Conservation (phyloP, 2,888 invertebrate species). For the Strigamia crassipes region DNA sequence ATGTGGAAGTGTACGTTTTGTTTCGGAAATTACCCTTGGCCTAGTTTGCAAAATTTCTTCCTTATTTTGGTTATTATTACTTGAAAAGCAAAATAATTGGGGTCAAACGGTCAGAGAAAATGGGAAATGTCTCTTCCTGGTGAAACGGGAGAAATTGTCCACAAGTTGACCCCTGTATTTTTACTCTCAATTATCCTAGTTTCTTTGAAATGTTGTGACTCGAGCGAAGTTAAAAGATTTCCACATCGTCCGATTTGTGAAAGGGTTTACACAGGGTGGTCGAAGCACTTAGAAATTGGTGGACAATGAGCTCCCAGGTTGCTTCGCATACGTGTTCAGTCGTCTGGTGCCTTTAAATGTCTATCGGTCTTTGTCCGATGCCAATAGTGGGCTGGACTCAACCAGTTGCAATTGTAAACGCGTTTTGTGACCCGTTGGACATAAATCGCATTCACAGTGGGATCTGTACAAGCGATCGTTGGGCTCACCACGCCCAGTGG, state of each 20-base stretch:
- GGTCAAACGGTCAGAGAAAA: background rate
- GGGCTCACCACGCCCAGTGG: background rate
- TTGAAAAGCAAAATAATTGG: background rate
- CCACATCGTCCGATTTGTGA: background rate
- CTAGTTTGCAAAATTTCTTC: background rate
- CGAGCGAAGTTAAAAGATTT: background rate
- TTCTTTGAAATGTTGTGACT: constrained; percentile 20
- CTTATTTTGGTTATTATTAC: background rate
- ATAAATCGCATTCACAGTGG: constrained; percentile 3
- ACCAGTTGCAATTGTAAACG: constrained; percentile 21
- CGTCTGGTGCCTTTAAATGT: background rate
- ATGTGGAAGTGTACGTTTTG: background rate
- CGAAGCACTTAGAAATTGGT: constrained; percentile 17
- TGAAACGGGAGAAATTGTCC: background rate
- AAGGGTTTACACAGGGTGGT: constrained; percentile 13
- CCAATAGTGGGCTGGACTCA: constrained; percentile 10
- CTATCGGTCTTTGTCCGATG: background rate
- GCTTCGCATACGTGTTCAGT: background rate
- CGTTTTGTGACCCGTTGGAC: background rate
- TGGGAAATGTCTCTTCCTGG: background rate
- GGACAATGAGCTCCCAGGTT: background rate
- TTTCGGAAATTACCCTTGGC: background rate
- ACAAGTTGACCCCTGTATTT: background rate
- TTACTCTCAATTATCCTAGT: background rate
- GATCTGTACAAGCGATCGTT: background rate